phyloP scores from a whole-genome alignment of 92 coral and sea anemone species.

The Epizoanthus rinbou region DNA sequence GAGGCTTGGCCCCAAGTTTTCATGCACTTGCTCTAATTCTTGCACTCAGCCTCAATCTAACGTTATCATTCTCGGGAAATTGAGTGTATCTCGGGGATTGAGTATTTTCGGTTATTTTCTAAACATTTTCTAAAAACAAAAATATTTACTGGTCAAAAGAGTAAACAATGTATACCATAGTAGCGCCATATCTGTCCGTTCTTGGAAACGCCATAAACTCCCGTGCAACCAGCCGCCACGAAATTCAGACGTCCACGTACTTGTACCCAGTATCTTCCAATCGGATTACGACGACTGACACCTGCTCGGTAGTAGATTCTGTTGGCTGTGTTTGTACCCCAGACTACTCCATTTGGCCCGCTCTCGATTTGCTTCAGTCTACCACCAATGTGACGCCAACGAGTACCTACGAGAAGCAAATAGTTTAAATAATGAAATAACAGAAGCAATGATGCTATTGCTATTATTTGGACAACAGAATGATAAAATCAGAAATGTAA shows the following conservation, averaged over 20 bases:
- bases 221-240: slow-evolving; percentile 26
- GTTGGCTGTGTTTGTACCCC: slow-evolving; percentile 34
- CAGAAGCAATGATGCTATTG: neutral
- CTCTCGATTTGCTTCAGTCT: slow-evolving; percentile 45
- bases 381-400: slow-evolving; percentile 26
- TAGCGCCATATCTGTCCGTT: slow-evolving; percentile 28
- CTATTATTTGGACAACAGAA: too few relatives aligned
- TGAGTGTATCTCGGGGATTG: too few relatives aligned
- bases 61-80: too few relatives aligned
- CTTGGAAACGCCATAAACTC: slow-evolving; percentile 15
- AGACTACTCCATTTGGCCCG: slow-evolving; percentile 39
- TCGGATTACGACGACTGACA: slow-evolving; percentile 26
- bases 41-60: too few relatives aligned
- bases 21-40: too few relatives aligned
- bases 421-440: neutral
- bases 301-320: slow-evolving; percentile 44
- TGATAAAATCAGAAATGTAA: too few relatives aligned
- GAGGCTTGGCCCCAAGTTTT: too few relatives aligned
- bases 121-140: too few relatives aligned
- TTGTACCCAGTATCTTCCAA: slow-evolving; percentile 11
- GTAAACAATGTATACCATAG: slow-evolving; percentile 2
- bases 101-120: too few relatives aligned
- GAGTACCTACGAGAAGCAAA: slow-evolving; percentile 1
- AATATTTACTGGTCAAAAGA: too few relatives aligned
- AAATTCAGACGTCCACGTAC: slow-evolving; percentile 17